phyloP scores from a whole-genome alignment of 1,140 invertebrate species.

The Himalopsyche phryganea region DNA sequence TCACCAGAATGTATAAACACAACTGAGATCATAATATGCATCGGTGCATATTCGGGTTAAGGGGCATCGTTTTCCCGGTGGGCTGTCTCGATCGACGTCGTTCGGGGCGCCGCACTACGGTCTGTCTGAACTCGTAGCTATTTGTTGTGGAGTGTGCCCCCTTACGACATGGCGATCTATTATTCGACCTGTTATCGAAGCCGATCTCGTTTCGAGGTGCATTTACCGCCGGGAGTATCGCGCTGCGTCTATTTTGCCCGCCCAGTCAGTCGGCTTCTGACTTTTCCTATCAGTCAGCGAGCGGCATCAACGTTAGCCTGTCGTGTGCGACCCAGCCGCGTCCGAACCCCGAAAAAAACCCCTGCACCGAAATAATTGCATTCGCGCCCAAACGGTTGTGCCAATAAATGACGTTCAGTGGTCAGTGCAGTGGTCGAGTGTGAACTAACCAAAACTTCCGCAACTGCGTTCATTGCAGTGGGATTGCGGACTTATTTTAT shows the following conservation, averaged over 20 bases:
- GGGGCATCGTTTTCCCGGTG: neutral
- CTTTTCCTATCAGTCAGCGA: conserved; percentile 30
- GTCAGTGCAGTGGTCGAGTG: conserved; percentile 1
- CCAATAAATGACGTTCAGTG: conserved; percentile 20
- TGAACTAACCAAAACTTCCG: neutral
- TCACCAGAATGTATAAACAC: no score
- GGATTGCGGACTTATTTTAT: neutral
- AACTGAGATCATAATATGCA: no score
- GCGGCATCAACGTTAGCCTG: conserved; percentile 15
- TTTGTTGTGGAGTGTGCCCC: no score
- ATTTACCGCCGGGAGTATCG: neutral
- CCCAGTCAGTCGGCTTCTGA: conserved; percentile 1
- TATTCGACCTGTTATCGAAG: conserved; percentile 20
- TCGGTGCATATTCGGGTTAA: no score
- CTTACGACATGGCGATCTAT: conserved; percentile 21
- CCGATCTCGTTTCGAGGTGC: conserved; percentile 14
- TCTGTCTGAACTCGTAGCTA: no score
- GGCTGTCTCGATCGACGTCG: neutral
- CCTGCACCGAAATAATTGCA: neutral
- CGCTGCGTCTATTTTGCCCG: neutral
- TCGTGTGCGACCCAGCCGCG: conserved; percentile 4
- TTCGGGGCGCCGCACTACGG: no score
- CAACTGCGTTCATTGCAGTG: conserved; percentile 1
- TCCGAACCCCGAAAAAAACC: neutral
- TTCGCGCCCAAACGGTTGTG: conserved; percentile 5